A percentile compares a stretch with the other conserved stretches of the same genome.
Evolutionary conservation across 2,797 vertebrate species (phyloP).

Genomic region (Anguilla anguilla): DNA sequence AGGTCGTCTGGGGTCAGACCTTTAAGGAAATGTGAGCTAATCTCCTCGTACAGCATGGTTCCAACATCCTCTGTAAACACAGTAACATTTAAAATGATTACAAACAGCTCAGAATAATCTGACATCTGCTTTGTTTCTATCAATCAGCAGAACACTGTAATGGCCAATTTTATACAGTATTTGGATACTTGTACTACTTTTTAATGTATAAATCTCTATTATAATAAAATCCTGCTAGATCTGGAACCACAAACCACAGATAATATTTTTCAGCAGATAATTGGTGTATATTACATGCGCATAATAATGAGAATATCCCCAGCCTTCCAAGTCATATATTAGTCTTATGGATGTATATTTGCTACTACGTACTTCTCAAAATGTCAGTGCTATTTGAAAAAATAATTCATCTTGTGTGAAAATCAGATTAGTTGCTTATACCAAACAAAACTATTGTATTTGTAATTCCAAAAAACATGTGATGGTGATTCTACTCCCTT

Average conservation of each 20-base stretch:
- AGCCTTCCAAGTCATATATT: neutral
- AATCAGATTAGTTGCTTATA: neutral
- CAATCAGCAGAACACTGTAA: neutral
- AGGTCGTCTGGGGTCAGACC: conserved; percentile 60
- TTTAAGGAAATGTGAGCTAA: conserved; percentile 58
- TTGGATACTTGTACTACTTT: neutral
- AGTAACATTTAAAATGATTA: conserved; percentile 20
- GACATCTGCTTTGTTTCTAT: neutral
- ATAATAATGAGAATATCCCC: neutral
- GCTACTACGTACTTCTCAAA: neutral
- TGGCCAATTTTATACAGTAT: neutral
- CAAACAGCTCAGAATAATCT: neutral
- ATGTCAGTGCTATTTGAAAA: neutral
- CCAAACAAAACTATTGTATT: conserved; percentile 9
- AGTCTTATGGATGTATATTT: neutral
- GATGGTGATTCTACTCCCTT: neutral
- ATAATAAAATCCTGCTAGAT: neutral
- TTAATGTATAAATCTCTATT: neutral
- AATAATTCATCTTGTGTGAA: neutral
- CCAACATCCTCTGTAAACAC: conserved; percentile 61
- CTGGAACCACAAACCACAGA: neutral
- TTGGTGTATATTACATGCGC: neutral
- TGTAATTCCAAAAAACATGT: neutral
- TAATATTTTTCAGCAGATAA: neutral
- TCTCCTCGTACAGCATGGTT: conserved; percentile 57